These are phyloP conservation scores for Antrozous pallidus DNA, from an alignment of 2,797 vertebrate genomes.

Conservation along the genomic window DNA sequence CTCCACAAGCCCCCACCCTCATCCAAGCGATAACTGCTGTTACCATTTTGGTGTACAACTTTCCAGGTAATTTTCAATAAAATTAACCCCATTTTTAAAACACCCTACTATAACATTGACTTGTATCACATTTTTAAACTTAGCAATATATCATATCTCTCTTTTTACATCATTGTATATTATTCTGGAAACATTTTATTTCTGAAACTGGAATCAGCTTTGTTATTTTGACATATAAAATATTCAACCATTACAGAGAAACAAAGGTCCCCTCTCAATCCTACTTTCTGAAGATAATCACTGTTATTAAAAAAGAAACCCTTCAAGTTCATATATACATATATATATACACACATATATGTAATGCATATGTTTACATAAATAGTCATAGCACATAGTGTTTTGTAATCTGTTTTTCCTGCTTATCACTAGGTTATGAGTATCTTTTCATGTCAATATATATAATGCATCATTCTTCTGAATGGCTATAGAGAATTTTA, in stretches of 20 bases:
- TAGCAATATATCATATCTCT: background rate
- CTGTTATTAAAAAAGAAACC: conserved; percentile 18
- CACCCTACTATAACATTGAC: background rate
- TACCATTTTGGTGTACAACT: conserved; percentile 6
- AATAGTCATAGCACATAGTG: background rate
- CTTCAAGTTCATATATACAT: background rate
- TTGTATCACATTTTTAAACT: background rate
- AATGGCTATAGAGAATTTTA: conserved; percentile 12
- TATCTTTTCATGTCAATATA: background rate
- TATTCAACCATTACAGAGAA: conserved; percentile 15
- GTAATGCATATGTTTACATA: background rate
- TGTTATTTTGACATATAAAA: conserved; percentile 25
- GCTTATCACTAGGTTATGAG: background rate
- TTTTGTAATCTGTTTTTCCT: background rate
- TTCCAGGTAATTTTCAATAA: conserved; percentile 28
- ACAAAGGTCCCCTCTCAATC: background rate
- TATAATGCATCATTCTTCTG: background rate
- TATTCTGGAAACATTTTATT: conserved; percentile 49
- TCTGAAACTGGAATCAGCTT: conserved; percentile 20
- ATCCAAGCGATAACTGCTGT: background rate
- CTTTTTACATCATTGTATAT: background rate
- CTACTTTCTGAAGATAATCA: background rate
- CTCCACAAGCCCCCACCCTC: background rate
- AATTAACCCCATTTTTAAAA: conserved; percentile 30
- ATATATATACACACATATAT: no score